Evolutionary conservation across 2,797 vertebrate genomes (phyloP).

Genomic region (Enteromius viviparus): DNA sequence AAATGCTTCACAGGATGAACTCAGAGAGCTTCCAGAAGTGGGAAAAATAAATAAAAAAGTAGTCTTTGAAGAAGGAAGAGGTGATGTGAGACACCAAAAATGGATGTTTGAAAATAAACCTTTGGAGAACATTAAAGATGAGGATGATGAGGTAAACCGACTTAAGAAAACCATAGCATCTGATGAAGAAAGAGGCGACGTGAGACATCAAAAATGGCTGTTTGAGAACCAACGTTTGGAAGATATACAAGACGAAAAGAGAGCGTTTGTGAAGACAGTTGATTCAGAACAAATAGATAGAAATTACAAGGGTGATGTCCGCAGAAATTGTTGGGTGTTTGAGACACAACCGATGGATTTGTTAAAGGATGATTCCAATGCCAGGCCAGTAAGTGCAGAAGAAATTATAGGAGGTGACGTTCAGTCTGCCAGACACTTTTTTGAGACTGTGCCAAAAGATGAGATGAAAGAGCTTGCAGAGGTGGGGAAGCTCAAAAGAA

Average conservation of each 20-base stretch:
- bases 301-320: constrained; percentile 79
- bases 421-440: constrained; percentile 84
- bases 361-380: constrained; percentile 83
- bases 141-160: constrained; percentile 76
- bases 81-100: constrained; percentile 89
- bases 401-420: constrained; percentile 88
- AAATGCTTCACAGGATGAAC: constrained; percentile 79
- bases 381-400: constrained; percentile 69
- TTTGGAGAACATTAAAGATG: constrained; percentile 75
- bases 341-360: constrained; percentile 89
- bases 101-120: constrained; percentile 88
- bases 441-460: constrained; percentile 86
- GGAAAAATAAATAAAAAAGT: constrained; percentile 83
- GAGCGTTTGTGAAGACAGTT: constrained; percentile 81
- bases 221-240: constrained; percentile 91
- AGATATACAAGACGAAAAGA: constrained; percentile 86
- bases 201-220: constrained; percentile 87
- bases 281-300: constrained; percentile 82
- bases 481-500: constrained; percentile 85
- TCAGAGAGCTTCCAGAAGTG: constrained; percentile 80
- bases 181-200: constrained; percentile 87
- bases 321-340: constrained; percentile 88
- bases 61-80: constrained; percentile 81
- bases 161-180: constrained; percentile 78
- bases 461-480: constrained; percentile 84